phyloP scores from a whole-genome alignment of 2,888 invertebrate species.

The Rhorus exstirpatorius region DNA sequence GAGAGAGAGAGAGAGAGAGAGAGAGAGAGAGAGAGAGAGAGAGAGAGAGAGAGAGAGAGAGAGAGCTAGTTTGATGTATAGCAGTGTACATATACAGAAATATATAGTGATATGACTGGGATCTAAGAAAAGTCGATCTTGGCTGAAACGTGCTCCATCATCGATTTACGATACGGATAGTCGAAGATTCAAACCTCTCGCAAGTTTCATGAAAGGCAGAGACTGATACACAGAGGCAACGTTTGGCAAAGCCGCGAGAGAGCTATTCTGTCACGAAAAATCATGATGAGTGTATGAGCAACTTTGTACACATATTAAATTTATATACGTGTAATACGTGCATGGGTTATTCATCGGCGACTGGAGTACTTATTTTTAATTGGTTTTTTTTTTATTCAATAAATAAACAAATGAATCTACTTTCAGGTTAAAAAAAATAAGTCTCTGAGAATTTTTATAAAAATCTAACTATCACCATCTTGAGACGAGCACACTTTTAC shows the following conservation, averaged over 20 bases:
- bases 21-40: not conserved
- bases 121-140: slow-evolving; percentile 61
- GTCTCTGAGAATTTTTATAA: no score
- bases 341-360: not conserved
- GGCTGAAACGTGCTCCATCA: slow-evolving; percentile 69
- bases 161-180: slow-evolving; percentile 68
- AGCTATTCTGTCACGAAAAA: slow-evolving; percentile 68
- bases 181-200: slow-evolving; percentile 61
- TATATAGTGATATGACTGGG: slow-evolving; percentile 36
- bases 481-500: no score
- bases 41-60: not conserved
- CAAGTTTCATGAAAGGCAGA: slow-evolving; percentile 13
- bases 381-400: not conserved
- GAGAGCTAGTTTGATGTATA: slow-evolving; percentile 44
- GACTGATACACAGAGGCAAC: slow-evolving; percentile 49
- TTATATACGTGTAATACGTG: slow-evolving; percentile 14
- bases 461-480: no score
- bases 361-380: no score
- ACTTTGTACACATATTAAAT: slow-evolving; percentile 32
- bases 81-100: slow-evolving; percentile 30
- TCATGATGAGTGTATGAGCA: slow-evolving; percentile 48
- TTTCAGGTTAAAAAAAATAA: no score
- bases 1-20: no score
- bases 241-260: slow-evolving; percentile 60
- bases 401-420: no score